phyloP scores from a whole-genome alignment of 2,113 vertebrate genomes.

The Haemorhous mexicanus region DNA sequence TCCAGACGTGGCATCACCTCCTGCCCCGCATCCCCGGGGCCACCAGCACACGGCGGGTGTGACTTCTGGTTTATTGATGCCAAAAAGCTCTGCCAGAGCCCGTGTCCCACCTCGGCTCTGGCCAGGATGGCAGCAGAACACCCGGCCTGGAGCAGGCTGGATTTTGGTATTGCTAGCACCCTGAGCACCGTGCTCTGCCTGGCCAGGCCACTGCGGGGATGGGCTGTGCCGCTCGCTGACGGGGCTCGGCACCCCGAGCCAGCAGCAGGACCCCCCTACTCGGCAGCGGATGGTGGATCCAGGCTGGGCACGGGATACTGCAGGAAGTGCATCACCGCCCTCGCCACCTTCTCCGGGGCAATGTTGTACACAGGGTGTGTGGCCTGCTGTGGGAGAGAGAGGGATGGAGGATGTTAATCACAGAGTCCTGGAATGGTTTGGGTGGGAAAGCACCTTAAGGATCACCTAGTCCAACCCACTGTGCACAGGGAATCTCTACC shows the following conservation, averaged over 20 bases:
- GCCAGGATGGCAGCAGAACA: neutral
- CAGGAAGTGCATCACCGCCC: conserved; percentile 84
- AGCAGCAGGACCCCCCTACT: conserved; percentile 11
- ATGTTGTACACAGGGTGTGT: conserved; percentile 98
- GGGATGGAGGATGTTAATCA: neutral
- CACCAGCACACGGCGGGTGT: neutral
- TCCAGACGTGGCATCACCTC: neutral
- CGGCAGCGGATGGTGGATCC: neutral
- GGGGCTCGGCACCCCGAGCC: neutral
- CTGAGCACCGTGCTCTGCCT: conserved; percentile 5
- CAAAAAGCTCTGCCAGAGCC: neutral
- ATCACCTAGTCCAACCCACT: neutral
- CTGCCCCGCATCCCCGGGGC: neutral
- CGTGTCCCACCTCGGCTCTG: neutral
- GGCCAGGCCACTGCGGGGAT: neutral
- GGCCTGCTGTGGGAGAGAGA: conserved; percentile 75
- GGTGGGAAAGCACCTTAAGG: neutral
- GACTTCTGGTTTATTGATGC: conserved; percentile 24
- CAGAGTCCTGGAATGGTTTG: neutral
- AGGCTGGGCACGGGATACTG: conserved; percentile 76
- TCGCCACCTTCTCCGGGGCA: conserved; percentile 87
- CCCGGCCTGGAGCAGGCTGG: neutral
- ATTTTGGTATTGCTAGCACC: conserved; percentile 69
- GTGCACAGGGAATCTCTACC: neutral
- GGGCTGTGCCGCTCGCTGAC: neutral